Evolutionary conservation across 1,140 invertebrate species (phyloP), one percentile per base, ranked within the genome.

Genomic region (Drosophila malerkotliana): DNA sequence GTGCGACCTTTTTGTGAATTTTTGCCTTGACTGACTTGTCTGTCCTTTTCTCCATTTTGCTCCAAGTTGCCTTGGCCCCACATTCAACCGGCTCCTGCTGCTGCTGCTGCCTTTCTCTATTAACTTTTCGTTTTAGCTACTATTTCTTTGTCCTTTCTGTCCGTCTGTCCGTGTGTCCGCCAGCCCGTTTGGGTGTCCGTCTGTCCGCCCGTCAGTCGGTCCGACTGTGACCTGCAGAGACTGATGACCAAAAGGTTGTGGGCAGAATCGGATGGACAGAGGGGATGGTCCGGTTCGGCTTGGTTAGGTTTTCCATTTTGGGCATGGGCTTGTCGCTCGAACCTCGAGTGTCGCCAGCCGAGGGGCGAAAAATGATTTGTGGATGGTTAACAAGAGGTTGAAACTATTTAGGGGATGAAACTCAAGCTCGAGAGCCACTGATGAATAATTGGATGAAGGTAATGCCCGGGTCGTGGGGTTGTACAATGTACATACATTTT

Each of bases 71-170:
- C 83, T 82, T 87, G 82, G 83, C 83, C 79, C 75, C 74, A 87
- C 78, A 85, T 84, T 80, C 75, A 66, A 59, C 66, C 66, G 71
- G 68, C 63, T 73, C 62, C 62, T 63, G 44, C 80, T 71, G 49
- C 68, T 41, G 28, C 73, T 56, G 28, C 72, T 77, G 73, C 74
- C 63, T 87, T 87, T 87, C 82, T 87, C 82, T 87, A 87, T 87
- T 87, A 87, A 87, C 82, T 87, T 87, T 85, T 85, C 81, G 81
- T 85, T 85, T 85, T 85, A 78, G 81, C 82, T 85, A 85, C 81
- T 85, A 87, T 85, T 85, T 87, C 81, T 87, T 82, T 87, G 75
- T 76, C 71, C 71, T 53, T 58, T 45, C 56, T 18, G 57, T 37
- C 56, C 49, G 32, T 21, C 41, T 34, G 44, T 54, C 37, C 14